These are phyloP conservation scores for Exocentrus adspersus DNA, from an alignment of 2,888 invertebrate genomes.

Conservation along the genomic window DNA sequence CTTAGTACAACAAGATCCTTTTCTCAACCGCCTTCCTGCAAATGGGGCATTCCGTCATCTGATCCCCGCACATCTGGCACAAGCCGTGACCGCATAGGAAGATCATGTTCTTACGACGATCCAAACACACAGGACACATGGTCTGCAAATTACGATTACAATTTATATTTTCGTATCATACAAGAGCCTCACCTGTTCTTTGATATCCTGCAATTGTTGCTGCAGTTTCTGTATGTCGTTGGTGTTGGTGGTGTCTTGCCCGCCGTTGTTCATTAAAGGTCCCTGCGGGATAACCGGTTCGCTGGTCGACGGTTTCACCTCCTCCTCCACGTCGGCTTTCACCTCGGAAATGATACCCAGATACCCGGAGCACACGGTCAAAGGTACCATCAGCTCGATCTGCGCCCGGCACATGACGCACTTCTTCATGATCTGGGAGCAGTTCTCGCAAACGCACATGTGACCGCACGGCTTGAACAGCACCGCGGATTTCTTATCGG, in stretches of 20 bases:
- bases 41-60: slow-evolving; percentile 97
- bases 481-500: slow-evolving; percentile 90
- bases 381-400: slow-evolving; percentile 76
- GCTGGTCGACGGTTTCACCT: slow-evolving; percentile 56
- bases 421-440: slow-evolving; percentile 96
- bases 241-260: slow-evolving; percentile 73
- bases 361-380: slow-evolving; percentile 62
- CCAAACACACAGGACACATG: slow-evolving; percentile 98
- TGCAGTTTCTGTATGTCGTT: slow-evolving; percentile 90
- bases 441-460: slow-evolving; percentile 91
- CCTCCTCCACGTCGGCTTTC: slow-evolving; percentile 65
- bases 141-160: slow-evolving; percentile 86
- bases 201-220: slow-evolving; percentile 96
- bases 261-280: slow-evolving; percentile 73
- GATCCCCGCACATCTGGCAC: slow-evolving; percentile 98
- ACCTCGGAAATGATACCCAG: slow-evolving; percentile 66
- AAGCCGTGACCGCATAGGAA: slow-evolving; percentile 98
- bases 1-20: slow-evolving; percentile 87
- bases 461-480: slow-evolving; percentile 96
- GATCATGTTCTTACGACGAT: slow-evolving; percentile 98
- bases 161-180: too few relatives aligned
- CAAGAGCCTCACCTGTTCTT: slow-evolving; percentile 93
- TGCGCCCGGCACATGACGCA: slow-evolving; percentile 94
- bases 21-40: slow-evolving; percentile 97
- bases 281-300: slow-evolving; percentile 51